These are phyloP conservation scores for Deilephila elpenor DNA, from an alignment of 2,888 invertebrate species.

Conservation along the genomic window DNA sequence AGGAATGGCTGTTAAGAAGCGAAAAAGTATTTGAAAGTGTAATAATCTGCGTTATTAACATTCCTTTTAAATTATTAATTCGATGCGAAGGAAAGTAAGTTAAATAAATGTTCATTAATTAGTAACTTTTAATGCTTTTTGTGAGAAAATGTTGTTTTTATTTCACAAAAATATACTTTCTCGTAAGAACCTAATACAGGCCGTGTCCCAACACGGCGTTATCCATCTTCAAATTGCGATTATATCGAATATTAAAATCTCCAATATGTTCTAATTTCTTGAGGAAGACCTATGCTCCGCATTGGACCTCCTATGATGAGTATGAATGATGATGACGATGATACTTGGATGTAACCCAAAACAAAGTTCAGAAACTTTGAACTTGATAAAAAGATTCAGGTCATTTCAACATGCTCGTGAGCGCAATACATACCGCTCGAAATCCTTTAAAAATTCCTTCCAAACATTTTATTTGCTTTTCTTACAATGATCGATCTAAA, in stretches of 20 bases:
- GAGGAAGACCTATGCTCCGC: no score
- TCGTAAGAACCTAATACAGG: no score
- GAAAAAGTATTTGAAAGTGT: slow-evolving; percentile 6
- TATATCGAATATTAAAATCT: no score
- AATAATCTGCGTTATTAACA: slow-evolving; percentile 19
- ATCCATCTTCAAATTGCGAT: no score
- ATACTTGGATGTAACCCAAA: no score
- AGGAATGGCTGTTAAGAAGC: slow-evolving; percentile 5
- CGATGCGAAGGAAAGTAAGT: background rate
- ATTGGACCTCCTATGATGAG: no score
- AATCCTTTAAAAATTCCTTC: background rate
- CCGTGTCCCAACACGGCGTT: no score
- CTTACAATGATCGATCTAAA: background rate
- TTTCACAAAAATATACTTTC: no score
- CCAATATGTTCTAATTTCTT: no score
- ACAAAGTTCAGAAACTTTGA: no score
- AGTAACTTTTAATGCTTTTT: background rate
- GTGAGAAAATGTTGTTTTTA: background rate
- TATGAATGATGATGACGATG: no score
- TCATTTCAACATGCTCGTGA: background rate
- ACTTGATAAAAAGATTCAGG: background rate
- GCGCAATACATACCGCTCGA: no score
- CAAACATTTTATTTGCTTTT: background rate
- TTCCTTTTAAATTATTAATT: slow-evolving; percentile 1
- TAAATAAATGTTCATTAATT: background rate